Conservation (phyloP, 2,113 vertebrate genomes). For the Pantherophis guttatus region DNA sequence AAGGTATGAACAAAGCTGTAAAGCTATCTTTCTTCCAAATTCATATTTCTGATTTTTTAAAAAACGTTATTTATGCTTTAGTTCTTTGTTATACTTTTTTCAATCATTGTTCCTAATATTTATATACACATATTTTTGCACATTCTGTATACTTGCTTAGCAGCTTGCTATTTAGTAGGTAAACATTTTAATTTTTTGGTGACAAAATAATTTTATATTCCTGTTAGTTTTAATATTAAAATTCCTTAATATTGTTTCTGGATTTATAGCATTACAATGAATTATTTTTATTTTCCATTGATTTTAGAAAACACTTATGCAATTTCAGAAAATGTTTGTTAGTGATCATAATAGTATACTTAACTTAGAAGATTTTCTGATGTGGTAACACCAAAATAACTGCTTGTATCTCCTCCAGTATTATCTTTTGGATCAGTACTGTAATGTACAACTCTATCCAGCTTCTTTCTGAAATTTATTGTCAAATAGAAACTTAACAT, state of each 20-base stretch:
- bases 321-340: neutral
- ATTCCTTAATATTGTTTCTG: neutral
- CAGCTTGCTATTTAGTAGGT: neutral
- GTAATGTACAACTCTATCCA: neutral
- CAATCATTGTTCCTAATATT: neutral
- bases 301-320: neutral
- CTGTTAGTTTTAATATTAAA: neutral
- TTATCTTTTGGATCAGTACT: neutral
- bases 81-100: neutral
- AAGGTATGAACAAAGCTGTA: neutral
- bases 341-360: neutral
- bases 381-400: neutral
- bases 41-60: neutral
- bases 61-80: neutral
- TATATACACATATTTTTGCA: neutral
- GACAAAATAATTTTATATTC: neutral
- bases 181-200: neutral
- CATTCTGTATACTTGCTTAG: neutral
- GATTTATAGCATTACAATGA: neutral
- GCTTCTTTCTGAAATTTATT: neutral
- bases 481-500: neutral
- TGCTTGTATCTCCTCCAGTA: neutral
- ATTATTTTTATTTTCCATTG: neutral
- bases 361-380: neutral
- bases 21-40: neutral